phyloP scores from a whole-genome alignment of 2,113 vertebrate genomes.

The Myxocyprinus asiaticus region DNA sequence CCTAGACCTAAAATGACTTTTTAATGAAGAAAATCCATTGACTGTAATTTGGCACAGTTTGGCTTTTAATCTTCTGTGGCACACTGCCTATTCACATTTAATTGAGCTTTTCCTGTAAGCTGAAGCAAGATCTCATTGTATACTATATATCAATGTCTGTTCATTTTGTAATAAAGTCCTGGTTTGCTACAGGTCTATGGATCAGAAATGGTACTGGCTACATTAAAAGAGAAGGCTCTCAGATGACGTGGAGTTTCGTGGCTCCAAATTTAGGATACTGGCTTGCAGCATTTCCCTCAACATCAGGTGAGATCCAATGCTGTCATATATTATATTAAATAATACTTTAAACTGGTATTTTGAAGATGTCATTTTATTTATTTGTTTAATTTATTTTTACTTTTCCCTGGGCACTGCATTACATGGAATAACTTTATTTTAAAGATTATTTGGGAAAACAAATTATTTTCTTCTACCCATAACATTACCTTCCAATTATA shows the following conservation, averaged over 20 bases:
- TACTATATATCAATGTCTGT: conserved; percentile 11
- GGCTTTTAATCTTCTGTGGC: not conserved
- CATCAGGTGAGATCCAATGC: conserved; percentile 55
- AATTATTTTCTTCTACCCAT: too few species aligned
- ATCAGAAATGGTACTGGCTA: conserved; percentile 76
- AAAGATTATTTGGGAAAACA: too few species aligned
- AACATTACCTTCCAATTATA: too few species aligned
- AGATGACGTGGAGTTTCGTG: conserved; percentile 79
- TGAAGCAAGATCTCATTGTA: conserved; percentile 14
- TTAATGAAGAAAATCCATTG: conserved; percentile 21
- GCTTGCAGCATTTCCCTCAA: conserved; percentile 81
- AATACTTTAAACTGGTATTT: not conserved
- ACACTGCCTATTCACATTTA: not conserved
- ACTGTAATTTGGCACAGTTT: not conserved
- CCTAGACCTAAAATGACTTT: conserved; percentile 2
- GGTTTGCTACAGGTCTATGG: conserved; percentile 73
- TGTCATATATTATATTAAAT: not conserved
- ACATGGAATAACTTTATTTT: too few species aligned
- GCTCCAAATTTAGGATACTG: conserved; percentile 81
- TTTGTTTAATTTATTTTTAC: too few species aligned
- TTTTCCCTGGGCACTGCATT: too few species aligned
- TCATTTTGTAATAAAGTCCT: conserved; percentile 7
- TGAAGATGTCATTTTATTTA: not conserved
- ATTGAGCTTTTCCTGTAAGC: not conserved
- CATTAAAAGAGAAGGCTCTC: conserved; percentile 77